Conservation (phyloP, 2,888 invertebrate genomes). For the Willowsia nigromaculata region DNA sequence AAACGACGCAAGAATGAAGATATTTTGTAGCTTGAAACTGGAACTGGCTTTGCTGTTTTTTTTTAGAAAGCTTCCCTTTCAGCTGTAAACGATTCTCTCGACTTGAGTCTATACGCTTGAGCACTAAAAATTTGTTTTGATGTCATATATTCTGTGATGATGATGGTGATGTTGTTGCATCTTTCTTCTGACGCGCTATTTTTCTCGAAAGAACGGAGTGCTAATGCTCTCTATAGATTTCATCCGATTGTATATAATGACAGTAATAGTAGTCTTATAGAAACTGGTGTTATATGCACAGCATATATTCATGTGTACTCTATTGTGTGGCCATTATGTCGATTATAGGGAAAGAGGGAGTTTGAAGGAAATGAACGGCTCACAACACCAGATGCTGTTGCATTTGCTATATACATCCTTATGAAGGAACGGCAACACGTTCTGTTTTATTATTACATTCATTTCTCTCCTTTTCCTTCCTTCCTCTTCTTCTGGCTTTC, state of each 20-base stretch:
- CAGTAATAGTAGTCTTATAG: neutral
- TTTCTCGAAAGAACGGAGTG: neutral
- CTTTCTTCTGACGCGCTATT: neutral
- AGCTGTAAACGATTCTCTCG: neutral
- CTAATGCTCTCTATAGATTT: conserved; percentile 20
- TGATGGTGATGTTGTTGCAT: conserved; percentile 28
- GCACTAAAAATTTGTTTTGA: neutral
- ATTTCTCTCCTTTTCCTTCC: conserved; percentile 51
- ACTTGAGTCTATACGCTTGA: neutral
- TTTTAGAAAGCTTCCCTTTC: neutral
- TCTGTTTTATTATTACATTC: conserved; percentile 60
- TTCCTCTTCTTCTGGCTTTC: conserved; percentile 41
- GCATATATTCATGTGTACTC: neutral
- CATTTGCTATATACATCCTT: neutral
- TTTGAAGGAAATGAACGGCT: neutral
- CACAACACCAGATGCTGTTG: conserved; percentile 64
- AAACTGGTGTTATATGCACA: neutral
- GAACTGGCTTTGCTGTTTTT: neutral
- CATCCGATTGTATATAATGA: conserved; percentile 9
- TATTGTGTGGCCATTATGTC: neutral
- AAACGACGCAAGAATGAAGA: neutral
- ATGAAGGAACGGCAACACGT: conserved; percentile 45
- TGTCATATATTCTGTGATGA: neutral
- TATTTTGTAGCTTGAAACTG: neutral
- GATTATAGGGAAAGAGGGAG: neutral